Percentiles rank a stretch among this genome's conserved stretches.
Conservation (phyloP, 2,113 vertebrate genomes). For the Pachycephala philippinensis region DNA sequence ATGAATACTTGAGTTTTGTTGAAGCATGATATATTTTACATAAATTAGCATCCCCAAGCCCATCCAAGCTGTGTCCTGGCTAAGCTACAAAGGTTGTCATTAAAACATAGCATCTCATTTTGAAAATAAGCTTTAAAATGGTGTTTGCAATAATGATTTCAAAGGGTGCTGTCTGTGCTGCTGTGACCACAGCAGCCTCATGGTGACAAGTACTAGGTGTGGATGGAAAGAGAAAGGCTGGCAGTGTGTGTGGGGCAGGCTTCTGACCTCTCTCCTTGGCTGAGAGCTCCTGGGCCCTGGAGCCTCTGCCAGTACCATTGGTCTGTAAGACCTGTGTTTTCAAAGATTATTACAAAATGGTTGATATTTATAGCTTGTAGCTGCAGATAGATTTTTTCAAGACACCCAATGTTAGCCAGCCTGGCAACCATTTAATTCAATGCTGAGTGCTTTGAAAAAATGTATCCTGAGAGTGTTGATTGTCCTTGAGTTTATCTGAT, state of each 20-base stretch:
- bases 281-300: not conserved
- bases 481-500: not conserved
- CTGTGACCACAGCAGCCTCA: not conserved
- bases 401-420: not conserved
- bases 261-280: not conserved
- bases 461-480: not conserved
- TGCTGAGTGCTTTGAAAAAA: not conserved
- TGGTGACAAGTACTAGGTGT: not conserved
- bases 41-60: not conserved
- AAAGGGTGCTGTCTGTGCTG: not conserved
- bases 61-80: not conserved
- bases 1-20: not conserved
- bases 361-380: not conserved
- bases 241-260: not conserved
- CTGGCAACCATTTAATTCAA: not conserved
- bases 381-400: not conserved
- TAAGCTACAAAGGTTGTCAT: not conserved
- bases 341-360: not conserved
- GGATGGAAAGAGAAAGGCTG: not conserved
- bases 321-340: not conserved
- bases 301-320: accelerated
- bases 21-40: not conserved
- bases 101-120: not conserved
- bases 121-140: not conserved
- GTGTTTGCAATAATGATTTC: not conserved